phyloP scores from a whole-genome alignment of 92 coral and sea anemone species.

The Ricordea florida region DNA sequence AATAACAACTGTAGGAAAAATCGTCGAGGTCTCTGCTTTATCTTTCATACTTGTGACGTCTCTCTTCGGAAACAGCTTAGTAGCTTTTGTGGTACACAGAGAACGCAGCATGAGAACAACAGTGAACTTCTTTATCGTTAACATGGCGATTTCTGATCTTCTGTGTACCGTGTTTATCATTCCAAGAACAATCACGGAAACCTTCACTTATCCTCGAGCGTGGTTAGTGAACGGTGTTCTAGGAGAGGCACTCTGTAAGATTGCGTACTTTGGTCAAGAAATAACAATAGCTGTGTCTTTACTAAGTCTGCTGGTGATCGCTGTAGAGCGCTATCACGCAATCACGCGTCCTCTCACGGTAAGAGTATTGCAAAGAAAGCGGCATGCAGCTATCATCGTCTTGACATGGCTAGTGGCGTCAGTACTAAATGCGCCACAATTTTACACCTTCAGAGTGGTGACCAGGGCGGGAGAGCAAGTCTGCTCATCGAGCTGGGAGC shows the following conservation, averaged over 20 bases:
- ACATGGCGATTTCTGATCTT: slow-evolving; percentile 36
- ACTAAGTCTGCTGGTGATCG: slow-evolving; percentile 15
- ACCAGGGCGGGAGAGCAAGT: not conserved
- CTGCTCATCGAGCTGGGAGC: slow-evolving; percentile 14
- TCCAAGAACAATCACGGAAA: slow-evolving; percentile 1
- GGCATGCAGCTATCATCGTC: not conserved
- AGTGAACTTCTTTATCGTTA: slow-evolving; percentile 24
- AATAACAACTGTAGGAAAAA: not conserved
- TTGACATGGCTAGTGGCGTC: slow-evolving; percentile 14
- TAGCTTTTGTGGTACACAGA: slow-evolving; percentile 12
- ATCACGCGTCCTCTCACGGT: not conserved
- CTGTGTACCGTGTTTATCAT: slow-evolving; percentile 7
- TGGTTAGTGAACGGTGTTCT: slow-evolving; percentile 6
- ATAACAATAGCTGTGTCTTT: slow-evolving; percentile 25
- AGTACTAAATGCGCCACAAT: not conserved
- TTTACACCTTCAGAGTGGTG: not conserved
- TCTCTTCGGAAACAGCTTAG: slow-evolving; percentile 5
- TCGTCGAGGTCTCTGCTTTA: not conserved
- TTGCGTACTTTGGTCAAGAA: slow-evolving; percentile 31
- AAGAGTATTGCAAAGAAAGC: not conserved
- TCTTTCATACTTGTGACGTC: slow-evolving; percentile 4
- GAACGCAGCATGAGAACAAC: slow-evolving; percentile 10
- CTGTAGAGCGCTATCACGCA: slow-evolving; percentile 28
- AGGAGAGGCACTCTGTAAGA: slow-evolving; percentile 20
- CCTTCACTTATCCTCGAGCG: not conserved